These are phyloP conservation scores for Rhagophthalmus giganteus DNA, from an alignment of 2,888 invertebrate species.

Conservation along the genomic window DNA sequence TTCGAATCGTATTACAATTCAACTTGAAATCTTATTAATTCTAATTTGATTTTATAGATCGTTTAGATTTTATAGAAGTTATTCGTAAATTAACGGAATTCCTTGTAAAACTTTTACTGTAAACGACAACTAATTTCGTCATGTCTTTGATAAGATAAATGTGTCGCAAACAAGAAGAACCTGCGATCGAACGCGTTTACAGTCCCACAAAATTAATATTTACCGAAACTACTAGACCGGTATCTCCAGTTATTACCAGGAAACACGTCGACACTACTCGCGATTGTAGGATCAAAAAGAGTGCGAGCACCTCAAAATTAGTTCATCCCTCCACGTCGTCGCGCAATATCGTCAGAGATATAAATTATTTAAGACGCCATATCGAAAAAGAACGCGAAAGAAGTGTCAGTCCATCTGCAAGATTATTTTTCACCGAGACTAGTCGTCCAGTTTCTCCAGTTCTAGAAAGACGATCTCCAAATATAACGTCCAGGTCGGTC, in stretches of 20 bases:
- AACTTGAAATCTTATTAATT: too few species aligned
- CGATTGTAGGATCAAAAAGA: too few species aligned
- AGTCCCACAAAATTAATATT: slow-evolving; percentile 1
- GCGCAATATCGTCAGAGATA: background rate
- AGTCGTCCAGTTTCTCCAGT: slow-evolving; percentile 42
- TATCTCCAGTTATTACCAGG: background rate
- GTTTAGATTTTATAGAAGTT: too few species aligned
- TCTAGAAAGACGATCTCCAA: background rate
- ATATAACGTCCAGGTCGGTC: background rate
- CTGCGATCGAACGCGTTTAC: background rate
- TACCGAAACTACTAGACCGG: slow-evolving; percentile 7
- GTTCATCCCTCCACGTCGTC: too few species aligned
- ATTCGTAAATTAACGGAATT: too few species aligned
- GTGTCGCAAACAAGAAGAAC: too few species aligned
- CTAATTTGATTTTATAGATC: too few species aligned
- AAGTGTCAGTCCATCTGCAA: slow-evolving; percentile 5
- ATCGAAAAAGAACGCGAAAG: slow-evolving; percentile 1
- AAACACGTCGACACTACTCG: background rate
- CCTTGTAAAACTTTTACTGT: too few species aligned
- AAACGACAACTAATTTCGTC: too few species aligned
- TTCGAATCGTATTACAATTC: too few species aligned
- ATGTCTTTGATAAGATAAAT: too few species aligned
- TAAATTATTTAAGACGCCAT: background rate
- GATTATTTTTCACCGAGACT: slow-evolving; percentile 33
- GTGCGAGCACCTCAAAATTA: too few species aligned